Evolutionary conservation across 2,888 invertebrate species (phyloP).

Genomic region (Muscina levida): DNA sequence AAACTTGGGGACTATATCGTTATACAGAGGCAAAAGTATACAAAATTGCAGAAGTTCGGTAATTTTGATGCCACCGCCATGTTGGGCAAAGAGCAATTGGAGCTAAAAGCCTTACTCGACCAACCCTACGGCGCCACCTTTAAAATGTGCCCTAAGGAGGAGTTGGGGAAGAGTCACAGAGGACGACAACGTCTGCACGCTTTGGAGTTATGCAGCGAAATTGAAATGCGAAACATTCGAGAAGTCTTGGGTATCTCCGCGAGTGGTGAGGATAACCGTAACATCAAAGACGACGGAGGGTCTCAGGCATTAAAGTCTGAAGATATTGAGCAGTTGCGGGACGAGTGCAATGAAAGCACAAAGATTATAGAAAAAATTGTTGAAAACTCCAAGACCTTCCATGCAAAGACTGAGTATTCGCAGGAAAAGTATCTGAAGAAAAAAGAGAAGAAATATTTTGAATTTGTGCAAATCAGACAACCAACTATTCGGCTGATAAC

Average conservation of each 20-base stretch:
- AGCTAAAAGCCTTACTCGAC: constrained; percentile 85
- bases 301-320: constrained; percentile 92
- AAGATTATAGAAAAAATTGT: constrained; percentile 93
- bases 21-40: constrained; percentile 88
- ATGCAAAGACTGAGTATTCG: constrained; percentile 93
- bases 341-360: constrained; percentile 87
- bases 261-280: constrained; percentile 91
- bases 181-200: constrained; percentile 81
- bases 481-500: constrained; percentile 91
- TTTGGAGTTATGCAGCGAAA: constrained; percentile 81
- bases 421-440: constrained; percentile 97
- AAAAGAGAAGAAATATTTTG: constrained; percentile 96
- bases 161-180: constrained; percentile 71
- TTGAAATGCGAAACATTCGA: constrained; percentile 81
- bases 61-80: constrained; percentile 83
- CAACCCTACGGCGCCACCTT: constrained; percentile 88
- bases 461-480: constrained; percentile 88
- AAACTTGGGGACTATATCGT: constrained; percentile 87
- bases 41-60: constrained; percentile 88
- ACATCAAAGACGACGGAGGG: constrained; percentile 85
- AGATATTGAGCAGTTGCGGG: constrained; percentile 90
- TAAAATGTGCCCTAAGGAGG: constrained; percentile 85
- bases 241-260: constrained; percentile 84
- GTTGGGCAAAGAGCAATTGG: constrained; percentile 86
- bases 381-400: constrained; percentile 94